Conservation (phyloP, 2,888 invertebrate species). For the Philhelius pedissequus region DNA sequence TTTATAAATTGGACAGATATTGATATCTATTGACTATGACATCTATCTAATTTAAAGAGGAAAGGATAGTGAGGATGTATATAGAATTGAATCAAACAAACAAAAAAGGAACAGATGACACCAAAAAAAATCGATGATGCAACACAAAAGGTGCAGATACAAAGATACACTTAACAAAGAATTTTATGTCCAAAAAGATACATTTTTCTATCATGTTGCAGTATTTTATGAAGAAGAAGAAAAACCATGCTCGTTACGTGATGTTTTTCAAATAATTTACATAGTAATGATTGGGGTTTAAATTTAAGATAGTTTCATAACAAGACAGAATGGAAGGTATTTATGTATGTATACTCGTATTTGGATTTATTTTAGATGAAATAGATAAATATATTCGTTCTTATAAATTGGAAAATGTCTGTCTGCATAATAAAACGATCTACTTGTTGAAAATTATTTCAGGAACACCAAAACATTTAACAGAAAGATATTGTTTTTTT, state of each 20-base stretch:
- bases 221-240: background rate
- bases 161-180: constrained; percentile 3
- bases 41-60: constrained; percentile 41
- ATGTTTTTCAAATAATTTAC: constrained; percentile 24
- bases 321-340: background rate
- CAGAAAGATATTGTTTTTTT: background rate
- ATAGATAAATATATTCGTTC: background rate
- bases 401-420: background rate
- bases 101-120: background rate
- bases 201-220: constrained; percentile 47
- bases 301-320: constrained; percentile 8
- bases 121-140: constrained; percentile 24
- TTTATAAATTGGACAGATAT: constrained; percentile 67
- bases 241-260: constrained; percentile 21
- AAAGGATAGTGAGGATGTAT: constrained; percentile 1
- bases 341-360: too few species aligned
- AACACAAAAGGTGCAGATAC: constrained; percentile 29
- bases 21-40: constrained; percentile 59
- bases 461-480: background rate
- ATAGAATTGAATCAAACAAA: constrained; percentile 11
- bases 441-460: background rate
- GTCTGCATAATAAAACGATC: constrained; percentile 1
- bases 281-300: constrained; percentile 14
- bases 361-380: background rate
- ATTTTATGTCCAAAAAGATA: constrained; percentile 35